Evolutionary conservation across 2,888 invertebrate genomes (phyloP).

Genomic region (Campoplex capitator): DNA sequence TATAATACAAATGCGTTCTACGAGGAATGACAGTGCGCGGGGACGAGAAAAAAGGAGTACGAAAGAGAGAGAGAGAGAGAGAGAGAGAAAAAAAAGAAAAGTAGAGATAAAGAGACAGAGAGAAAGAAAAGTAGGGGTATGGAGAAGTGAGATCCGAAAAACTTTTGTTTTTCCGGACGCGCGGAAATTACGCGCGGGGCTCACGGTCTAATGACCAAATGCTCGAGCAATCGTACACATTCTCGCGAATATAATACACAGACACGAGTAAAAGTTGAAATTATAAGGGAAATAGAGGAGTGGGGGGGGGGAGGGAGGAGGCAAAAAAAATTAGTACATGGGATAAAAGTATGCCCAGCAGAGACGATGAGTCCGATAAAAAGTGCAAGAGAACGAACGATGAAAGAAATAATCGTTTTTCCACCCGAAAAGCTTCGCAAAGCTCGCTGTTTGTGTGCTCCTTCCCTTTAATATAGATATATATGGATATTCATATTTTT

Average conservation of each 20-base stretch:
- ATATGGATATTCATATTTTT: background rate
- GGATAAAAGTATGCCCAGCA: conserved; percentile 50
- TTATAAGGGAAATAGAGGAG: conserved; percentile 38
- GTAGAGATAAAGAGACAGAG: background rate
- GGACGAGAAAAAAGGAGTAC: conserved; percentile 20
- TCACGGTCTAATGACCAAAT: conserved; percentile 67
- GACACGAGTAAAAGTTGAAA: conserved; percentile 38
- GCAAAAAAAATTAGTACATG: conserved; percentile 52
- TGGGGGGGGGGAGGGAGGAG: background rate
- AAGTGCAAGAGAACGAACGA: conserved; percentile 56
- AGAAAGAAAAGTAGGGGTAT: conserved; percentile 21
- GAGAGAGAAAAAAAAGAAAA: background rate
- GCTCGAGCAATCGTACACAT: conserved; percentile 50
- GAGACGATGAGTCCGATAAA: conserved; percentile 55
- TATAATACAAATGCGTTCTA: conserved; percentile 53
- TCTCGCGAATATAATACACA: conserved; percentile 5
- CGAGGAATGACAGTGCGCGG: conserved; percentile 43
- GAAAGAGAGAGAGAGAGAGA: conserved; percentile 1
- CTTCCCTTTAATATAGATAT: conserved; percentile 4
- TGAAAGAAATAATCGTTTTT: conserved; percentile 68
- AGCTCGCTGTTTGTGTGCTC: background rate
- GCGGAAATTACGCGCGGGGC: conserved; percentile 64
- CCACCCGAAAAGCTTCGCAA: conserved; percentile 30
- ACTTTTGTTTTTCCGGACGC: conserved; percentile 62
- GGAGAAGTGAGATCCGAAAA: conserved; percentile 59